Percentiles rank a stretch among this genome's conserved stretches.
These are phyloP conservation scores for Acinonyx jubatus DNA, from an alignment of 2,113 vertebrate genomes.

Conservation along the genomic window DNA sequence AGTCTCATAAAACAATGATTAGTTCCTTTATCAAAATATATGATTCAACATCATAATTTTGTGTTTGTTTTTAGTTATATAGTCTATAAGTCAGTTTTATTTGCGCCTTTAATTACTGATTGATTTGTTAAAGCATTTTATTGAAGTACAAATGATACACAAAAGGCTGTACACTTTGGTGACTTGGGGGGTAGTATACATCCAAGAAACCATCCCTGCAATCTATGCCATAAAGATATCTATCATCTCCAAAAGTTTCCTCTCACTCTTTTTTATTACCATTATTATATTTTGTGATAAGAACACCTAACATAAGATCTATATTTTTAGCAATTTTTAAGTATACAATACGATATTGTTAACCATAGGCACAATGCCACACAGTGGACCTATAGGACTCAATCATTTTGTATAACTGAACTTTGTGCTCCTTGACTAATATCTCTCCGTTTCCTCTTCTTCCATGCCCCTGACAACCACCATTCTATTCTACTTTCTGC, in stretches of 20 bases:
- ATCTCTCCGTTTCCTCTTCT: background rate
- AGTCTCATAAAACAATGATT: background rate
- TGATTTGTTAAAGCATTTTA: background rate
- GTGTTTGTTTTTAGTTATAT: conserved; percentile 10
- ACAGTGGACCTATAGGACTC: background rate
- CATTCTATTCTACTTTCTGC: background rate
- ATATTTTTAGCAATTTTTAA: background rate
- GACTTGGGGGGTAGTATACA: background rate
- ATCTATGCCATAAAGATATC: background rate
- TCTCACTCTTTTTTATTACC: background rate
- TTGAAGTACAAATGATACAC: background rate
- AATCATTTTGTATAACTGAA: background rate
- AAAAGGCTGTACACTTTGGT: background rate
- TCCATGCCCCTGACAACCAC: background rate
- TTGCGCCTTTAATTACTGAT: conserved; percentile 58
- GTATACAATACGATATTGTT: background rate
- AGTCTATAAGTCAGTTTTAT: background rate
- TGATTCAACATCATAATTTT: conserved; percentile 1
- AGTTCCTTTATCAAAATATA: conserved; percentile 48
- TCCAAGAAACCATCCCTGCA: background rate
- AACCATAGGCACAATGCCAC: background rate
- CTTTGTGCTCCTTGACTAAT: background rate
- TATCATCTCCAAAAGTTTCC: background rate
- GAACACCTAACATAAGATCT: background rate
- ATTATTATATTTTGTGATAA: background rate